Conservation (phyloP, 2,113 vertebrate species). For the Nyctibius bracteatus region DNA sequence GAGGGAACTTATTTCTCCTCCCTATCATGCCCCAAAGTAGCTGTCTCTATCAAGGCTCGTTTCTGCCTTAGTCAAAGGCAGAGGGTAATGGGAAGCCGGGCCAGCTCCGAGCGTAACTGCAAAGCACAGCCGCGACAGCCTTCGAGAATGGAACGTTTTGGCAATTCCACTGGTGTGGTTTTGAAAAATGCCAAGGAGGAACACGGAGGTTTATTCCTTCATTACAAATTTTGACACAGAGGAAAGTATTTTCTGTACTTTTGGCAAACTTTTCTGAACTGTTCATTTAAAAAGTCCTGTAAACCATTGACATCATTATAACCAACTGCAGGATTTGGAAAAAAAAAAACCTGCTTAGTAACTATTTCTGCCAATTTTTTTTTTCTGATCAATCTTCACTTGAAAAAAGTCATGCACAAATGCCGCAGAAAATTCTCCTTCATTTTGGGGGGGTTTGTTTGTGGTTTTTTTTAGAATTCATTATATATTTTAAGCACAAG, state of each 20-base stretch:
- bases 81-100: not conserved
- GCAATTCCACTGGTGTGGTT: not conserved
- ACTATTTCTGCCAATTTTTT: not conserved
- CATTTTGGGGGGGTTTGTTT: not conserved
- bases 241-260: not conserved
- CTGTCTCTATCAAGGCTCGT: not conserved
- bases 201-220: not conserved
- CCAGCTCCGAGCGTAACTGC: not conserved
- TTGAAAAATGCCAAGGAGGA: not conserved
- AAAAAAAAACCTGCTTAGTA: not conserved
- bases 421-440: not conserved
- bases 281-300: not conserved
- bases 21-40: accelerated
- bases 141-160: not conserved
- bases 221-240: not conserved
- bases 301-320: not conserved
- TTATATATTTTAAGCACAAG: not conserved
- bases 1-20: not conserved
- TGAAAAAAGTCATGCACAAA: not conserved
- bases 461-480: not conserved
- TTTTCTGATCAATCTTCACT: not conserved
- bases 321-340: not conserved
- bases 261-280: not conserved
- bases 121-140: not conserved
- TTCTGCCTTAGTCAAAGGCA: not conserved